Base-by-base conservation (phyloP, 2,888 invertebrate genomes). In the Chirona hameri region DNA sequence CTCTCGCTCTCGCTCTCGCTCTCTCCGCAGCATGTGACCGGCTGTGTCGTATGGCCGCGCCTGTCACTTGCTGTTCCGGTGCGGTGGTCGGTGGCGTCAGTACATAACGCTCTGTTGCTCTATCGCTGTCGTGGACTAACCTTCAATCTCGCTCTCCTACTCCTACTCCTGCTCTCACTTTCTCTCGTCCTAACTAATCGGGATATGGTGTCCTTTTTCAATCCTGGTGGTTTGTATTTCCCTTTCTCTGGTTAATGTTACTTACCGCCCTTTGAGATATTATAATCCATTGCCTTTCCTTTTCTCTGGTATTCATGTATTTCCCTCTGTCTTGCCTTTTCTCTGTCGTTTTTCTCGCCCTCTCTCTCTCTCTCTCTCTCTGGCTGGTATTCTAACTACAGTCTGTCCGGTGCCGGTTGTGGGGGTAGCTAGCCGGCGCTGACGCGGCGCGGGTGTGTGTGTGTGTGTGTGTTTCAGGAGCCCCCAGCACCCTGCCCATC, bases 401-500 rank as follows among this genome's bases (percentile, higher is more conserved):
- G 52, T 52, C 52, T 52, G 52, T 52, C 52, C 12, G 52, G 52
- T 52, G 52, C 52, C 52, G 52, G 52, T 60, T 9, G 60, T n/a
- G 29, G 69, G 76, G 5, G 46, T n/a, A 21, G n/a, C 9, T 21
- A 39, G 46, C 76, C 1, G 46, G 46, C 76, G 76, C 76, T 76
- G 76, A 76, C 76, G 29, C 24, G 39, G 24, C 0, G 14, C 46
- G 72, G 24, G 2, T 18, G 52, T 52, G 52, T 18, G 52, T 52
- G 52, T 52, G 52, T 52, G 39, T 76, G 76, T 24, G 76, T 21
- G 76, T 76, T 76, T 39, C 76, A 76, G 76, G 76, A 46, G 24
- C 15, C 24, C 76, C 76, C 76, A 21, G 27, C 76, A 76, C 46
- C 72, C 72, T 46, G 24, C 76, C 76, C 39, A 24, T 39, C 24